Conservation (phyloP, 1,140 invertebrate genomes). For the Harpegnathos saltator region DNA sequence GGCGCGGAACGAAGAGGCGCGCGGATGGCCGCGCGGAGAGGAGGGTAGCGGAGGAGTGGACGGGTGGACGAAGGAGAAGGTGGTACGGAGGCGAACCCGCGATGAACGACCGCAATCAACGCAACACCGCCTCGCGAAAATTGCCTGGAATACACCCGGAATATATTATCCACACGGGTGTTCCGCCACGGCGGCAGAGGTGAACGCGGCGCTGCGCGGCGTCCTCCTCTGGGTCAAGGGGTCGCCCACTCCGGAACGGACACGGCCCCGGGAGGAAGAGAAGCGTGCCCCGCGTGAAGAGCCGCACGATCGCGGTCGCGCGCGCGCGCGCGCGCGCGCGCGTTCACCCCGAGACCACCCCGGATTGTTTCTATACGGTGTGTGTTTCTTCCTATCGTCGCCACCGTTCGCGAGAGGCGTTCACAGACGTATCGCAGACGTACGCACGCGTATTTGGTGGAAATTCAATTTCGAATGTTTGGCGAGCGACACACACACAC, state of each 20-base stretch:
- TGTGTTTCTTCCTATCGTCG: background rate
- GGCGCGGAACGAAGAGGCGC: conserved; percentile 65
- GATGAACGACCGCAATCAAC: conserved; percentile 84
- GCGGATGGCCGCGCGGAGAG: conserved; percentile 36
- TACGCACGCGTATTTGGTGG: no score
- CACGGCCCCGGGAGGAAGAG: conserved; percentile 70
- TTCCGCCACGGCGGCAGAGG: conserved; percentile 71
- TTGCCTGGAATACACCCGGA: conserved; percentile 79
- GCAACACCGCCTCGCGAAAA: conserved; percentile 81
- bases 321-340: conserved; percentile 4
- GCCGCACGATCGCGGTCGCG: conserved; percentile 56
- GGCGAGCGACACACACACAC: no score
- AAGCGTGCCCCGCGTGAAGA: conserved; percentile 69
- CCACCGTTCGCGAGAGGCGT: no score
- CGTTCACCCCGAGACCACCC: conserved; percentile 57
- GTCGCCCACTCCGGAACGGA: conserved; percentile 70
- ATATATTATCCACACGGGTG: conserved; percentile 82
- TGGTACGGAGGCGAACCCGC: conserved; percentile 74
- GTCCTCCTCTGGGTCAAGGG: conserved; percentile 73
- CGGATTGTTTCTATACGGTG: conserved; percentile 24
- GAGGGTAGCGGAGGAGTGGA: conserved; percentile 60
- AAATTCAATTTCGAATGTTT: no score
- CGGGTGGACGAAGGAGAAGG: conserved; percentile 43
- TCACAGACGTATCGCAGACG: no score
- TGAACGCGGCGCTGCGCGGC: no score